Conservation (phyloP, 1,140 invertebrate genomes). For the Ceratoteleas bidentatus region DNA sequence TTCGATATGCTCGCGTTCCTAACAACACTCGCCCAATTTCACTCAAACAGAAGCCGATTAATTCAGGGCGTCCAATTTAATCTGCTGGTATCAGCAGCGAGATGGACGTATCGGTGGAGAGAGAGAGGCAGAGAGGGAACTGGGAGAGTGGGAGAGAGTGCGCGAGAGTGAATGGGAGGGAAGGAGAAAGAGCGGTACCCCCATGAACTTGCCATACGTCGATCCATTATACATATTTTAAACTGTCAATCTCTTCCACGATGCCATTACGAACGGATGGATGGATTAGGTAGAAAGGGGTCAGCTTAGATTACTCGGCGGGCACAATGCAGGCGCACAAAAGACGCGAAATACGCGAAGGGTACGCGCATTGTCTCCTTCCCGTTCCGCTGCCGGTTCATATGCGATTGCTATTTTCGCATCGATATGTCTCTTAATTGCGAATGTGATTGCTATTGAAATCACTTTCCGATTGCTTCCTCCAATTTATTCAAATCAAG, state of each 20-base stretch:
- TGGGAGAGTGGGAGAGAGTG: conserved; percentile 26
- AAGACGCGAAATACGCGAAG: conserved; percentile 69
- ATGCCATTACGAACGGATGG: conserved; percentile 68
- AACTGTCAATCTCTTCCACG: conserved; percentile 80
- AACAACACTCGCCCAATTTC: conserved; percentile 82
- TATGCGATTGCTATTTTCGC: conserved; percentile 60
- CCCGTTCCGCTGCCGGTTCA: conserved; percentile 28
- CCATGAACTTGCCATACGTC: conserved; percentile 66
- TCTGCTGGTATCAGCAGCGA: conserved; percentile 68
- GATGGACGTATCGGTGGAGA: neutral
- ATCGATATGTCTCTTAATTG: conserved; percentile 64
- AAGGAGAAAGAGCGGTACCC: conserved; percentile 31
- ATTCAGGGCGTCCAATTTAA: conserved; percentile 81
- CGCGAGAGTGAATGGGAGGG: conserved; percentile 5
- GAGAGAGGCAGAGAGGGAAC: conserved; percentile 21
- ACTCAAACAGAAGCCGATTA: conserved; percentile 82
- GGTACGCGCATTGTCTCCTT: conserved; percentile 54
- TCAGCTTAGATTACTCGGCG: conserved; percentile 73
- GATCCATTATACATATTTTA: conserved; percentile 81
- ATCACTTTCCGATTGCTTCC: conserved; percentile 3
- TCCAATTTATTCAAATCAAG: conserved; percentile 22
- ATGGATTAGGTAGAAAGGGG: conserved; percentile 75
- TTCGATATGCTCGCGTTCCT: conserved; percentile 75
- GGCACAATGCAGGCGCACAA: conserved; percentile 69
- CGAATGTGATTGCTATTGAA: conserved; percentile 35